These are phyloP conservation scores for Callimorpha dominula DNA, from an alignment of 2,888 invertebrate genomes.

Conservation along the genomic window DNA sequence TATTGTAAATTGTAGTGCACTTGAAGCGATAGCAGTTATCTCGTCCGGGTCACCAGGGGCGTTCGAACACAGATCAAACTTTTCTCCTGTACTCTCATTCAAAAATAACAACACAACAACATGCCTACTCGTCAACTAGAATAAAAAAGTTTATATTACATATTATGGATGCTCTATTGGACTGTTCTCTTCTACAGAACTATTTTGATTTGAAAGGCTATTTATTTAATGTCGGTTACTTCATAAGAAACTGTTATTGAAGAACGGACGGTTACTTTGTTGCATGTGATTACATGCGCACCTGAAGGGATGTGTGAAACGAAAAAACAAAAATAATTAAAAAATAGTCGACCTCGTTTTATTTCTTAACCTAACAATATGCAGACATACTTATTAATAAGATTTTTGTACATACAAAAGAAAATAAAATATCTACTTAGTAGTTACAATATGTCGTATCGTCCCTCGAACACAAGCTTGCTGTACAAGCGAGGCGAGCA, in stretches of 20 bases:
- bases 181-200: neutral
- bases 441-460: conserved; percentile 81
- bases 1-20: conserved; percentile 61
- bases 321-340: conserved; percentile 22
- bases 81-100: conserved; percentile 56
- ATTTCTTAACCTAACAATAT: conserved; percentile 58
- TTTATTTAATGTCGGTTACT: neutral
- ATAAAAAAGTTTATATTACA: conserved; percentile 27
- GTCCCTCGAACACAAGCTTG: conserved; percentile 67
- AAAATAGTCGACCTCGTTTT: conserved; percentile 43
- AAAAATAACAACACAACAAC: conserved; percentile 54
- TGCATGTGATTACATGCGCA: neutral
- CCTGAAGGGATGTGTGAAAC: neutral
- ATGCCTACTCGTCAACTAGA: conserved; percentile 27
- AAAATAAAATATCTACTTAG: conserved; percentile 80
- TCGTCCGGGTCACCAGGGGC: conserved; percentile 63
- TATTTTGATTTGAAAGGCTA: neutral
- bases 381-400: conserved; percentile 48
- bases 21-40: conserved; percentile 63
- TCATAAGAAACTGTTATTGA: neutral
- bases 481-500: conserved; percentile 59
- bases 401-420: conserved; percentile 65
- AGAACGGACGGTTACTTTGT: too few relatives aligned
- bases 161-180: neutral
- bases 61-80: conserved; percentile 55